These are phyloP conservation scores for Listronotus bonariensis DNA, from an alignment of 1,140 invertebrate species.

Conservation along the genomic window DNA sequence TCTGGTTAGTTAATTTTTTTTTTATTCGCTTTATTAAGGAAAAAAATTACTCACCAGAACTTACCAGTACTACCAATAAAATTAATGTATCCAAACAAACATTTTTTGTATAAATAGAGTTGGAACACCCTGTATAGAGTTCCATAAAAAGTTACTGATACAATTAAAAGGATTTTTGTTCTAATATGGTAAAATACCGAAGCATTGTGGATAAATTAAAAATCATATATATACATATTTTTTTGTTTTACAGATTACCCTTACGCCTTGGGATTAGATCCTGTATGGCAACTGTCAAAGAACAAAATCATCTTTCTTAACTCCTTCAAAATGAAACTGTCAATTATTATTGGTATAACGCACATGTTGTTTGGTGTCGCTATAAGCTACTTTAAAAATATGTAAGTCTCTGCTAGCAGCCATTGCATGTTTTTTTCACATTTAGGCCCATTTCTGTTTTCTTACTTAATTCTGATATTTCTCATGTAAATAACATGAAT, in stretches of 20 bases:
- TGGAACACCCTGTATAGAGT: too few relatives aligned
- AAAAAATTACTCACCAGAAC: too few relatives aligned
- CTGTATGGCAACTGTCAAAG: constrained; percentile 84
- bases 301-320: constrained; percentile 92
- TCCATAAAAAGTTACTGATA: too few relatives aligned
- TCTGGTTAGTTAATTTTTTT: too few relatives aligned
- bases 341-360: constrained; percentile 87
- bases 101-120: too few relatives aligned
- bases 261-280: constrained; percentile 92
- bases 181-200: not conserved
- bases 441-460: too few relatives aligned
- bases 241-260: constrained; percentile 57
- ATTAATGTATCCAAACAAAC: too few relatives aligned
- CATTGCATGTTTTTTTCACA: constrained; percentile 3
- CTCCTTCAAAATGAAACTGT: constrained; percentile 95
- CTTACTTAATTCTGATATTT: too few relatives aligned
- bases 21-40: too few relatives aligned
- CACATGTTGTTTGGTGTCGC: constrained; percentile 92
- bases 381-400: constrained; percentile 74
- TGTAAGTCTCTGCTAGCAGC: constrained; percentile 56
- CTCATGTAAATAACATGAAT: too few relatives aligned
- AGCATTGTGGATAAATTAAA: constrained; percentile 40
- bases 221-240: not conserved
- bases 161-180: too few relatives aligned
- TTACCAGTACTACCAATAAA: too few relatives aligned